These are phyloP conservation scores for Oligia fasciuncula DNA, from an alignment of 2,888 invertebrate genomes.

Conservation along the genomic window DNA sequence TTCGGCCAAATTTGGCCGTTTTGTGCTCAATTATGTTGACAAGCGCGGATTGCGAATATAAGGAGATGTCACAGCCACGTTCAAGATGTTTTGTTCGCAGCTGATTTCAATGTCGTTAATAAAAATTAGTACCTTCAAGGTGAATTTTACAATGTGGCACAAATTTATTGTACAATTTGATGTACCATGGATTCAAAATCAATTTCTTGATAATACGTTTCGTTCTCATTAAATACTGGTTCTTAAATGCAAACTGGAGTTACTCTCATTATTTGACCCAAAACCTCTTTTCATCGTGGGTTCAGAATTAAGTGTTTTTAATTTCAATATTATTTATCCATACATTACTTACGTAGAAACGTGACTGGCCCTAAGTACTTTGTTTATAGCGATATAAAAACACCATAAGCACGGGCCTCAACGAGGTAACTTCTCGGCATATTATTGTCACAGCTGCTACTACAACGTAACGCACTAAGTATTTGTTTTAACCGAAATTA, in stretches of 20 bases:
- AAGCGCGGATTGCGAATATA: slow-evolving; percentile 45
- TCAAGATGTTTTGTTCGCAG: slow-evolving; percentile 41
- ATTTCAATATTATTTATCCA: not conserved
- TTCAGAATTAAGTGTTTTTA: slow-evolving; percentile 13
- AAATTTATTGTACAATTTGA: slow-evolving; percentile 36
- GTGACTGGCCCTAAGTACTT: slow-evolving; percentile 54
- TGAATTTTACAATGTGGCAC: slow-evolving; percentile 36
- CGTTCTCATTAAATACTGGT: slow-evolving; percentile 41
- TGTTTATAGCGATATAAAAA: slow-evolving; percentile 72
- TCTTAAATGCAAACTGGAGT: slow-evolving; percentile 13
- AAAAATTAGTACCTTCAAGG: slow-evolving; percentile 46
- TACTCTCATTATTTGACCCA: slow-evolving; percentile 39
- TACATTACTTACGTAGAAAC: not conserved
- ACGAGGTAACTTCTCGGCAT: slow-evolving; percentile 74
- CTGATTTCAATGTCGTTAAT: slow-evolving; percentile 30
- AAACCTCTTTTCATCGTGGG: slow-evolving; percentile 23
- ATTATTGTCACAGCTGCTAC: slow-evolving; percentile 80
- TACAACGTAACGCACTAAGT: slow-evolving; percentile 70
- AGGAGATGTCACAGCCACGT: slow-evolving; percentile 36
- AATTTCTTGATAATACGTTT: slow-evolving; percentile 23
- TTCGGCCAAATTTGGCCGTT: slow-evolving; percentile 75
- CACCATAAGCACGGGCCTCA: slow-evolving; percentile 74
- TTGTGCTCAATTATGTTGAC: slow-evolving; percentile 69
- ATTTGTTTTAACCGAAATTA: slow-evolving; percentile 81
- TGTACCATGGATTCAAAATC: slow-evolving; percentile 21